Evolutionary conservation across 2,113 vertebrate species (phyloP), one percentile per base, ranked within the genome.

Genomic region (Myotis brandtii): DNA sequence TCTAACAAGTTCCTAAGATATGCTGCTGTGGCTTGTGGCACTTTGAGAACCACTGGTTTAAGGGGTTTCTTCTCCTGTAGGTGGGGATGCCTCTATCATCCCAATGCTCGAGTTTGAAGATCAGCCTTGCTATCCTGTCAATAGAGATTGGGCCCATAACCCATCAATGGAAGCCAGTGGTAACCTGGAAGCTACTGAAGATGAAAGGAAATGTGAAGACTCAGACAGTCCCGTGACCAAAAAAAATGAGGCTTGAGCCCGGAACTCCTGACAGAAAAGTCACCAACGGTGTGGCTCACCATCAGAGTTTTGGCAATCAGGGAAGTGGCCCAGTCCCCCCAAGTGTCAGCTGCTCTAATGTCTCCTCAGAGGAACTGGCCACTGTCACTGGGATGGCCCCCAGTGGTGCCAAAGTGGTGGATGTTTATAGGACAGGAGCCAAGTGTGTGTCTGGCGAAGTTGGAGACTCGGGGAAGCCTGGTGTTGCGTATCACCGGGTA

Each of bases 41-140:
- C 62, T 81, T 20, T 94, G 77, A 91, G 83, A 92, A 87, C 59
- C 27, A 16, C 37, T 66, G 54, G 9, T 64, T 70, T 91, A 79
- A 94, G 21, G 20, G 2, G 5, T 86, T 32, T 50, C 94, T 95
- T 96, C n/a, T 96, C 94, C 9, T 87, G 40, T 95, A 99, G 99
- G 99, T 98, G 99, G 99, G 7, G 99, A 99, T 75, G 99, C 99
- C 30, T 99, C 99, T 92, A 99, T 99, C 96, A 98, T 99, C 94
- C 99, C 99, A 13, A 98, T 99, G 98, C 95, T 75, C 6, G 98
- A 98, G 79, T 86, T 75, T 86, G 98, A 98, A 94, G 97, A 98
- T 46, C 98, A 99, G 73, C 98, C 98, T 81, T 98, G 98, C 83
- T 94, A 94, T 73, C 95, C 97, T 9, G 91, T 98, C 66, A 59